Evolutionary conservation across 2,113 vertebrate species (phyloP), one percentile per base, ranked within the genome.

Genomic region (Cyanoderma ruficeps): DNA sequence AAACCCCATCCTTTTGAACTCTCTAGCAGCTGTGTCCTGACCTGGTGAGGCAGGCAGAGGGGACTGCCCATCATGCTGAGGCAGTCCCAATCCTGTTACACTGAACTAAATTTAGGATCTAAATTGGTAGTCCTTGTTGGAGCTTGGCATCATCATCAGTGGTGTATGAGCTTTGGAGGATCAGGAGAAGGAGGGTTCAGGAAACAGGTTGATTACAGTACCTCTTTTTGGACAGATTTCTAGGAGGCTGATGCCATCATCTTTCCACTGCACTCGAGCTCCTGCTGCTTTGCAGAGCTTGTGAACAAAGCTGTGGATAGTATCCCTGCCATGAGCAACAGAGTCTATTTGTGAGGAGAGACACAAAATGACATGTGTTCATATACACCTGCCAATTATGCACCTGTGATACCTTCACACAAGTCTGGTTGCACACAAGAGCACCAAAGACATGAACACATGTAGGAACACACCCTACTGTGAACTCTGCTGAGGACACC

Each of bases 291-390:
- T 57, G 49, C 57, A 80, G 41, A 25, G 49, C 23, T 75, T 1
- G 0, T 25, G 27, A 31, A 69, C 4, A 50, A 16, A 50, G 42
- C 31, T 0, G 0, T n/a, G 35, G 49, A 69, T 17, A 39, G 10
- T 9, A 17, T 15, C 23, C 55, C 37, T 70, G 10, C 37, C n/a
- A 53, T 27, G 42, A 92, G 4, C 13, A 60, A 14, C 64, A 87
- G 13, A 46, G 14, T n/a, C 47, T 14, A 0, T 56, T 69, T 9
- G 2, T 59, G 39, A 71, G 41, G 22, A 65, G 15, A 46, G 46
- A 53, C 39, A 71, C n/a, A 42, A 35, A 64, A 64, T 8, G 28
- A 52, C 28, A 12, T 0, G 1, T 21, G 23, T 15, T 39, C 13
- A 44, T 18, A 33, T 23, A 21, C 9, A 44, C 27, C 33, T 89